phyloP scores from a whole-genome alignment of 1,140 invertebrate genomes.

The Lucilia cuprina region DNA sequence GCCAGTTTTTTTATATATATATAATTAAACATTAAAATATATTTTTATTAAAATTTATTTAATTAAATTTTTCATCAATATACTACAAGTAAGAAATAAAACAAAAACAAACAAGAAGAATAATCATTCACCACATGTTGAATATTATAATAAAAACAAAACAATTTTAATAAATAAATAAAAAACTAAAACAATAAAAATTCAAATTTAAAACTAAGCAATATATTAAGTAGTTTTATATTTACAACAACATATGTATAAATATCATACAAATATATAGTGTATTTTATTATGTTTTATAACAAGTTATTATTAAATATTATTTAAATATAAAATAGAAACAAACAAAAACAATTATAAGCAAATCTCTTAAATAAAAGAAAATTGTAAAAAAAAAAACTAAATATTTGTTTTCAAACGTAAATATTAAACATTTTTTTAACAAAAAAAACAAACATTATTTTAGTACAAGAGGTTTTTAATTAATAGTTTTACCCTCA shows the following conservation, averaged over 20 bases:
- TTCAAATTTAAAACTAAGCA: not conserved
- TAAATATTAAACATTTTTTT: not conserved
- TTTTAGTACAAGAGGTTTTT: not conserved
- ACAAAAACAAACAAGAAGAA: not conserved
- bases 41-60: constrained; percentile 6
- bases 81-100: constrained; percentile 30
- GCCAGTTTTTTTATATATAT: constrained; percentile 16
- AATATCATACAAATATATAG: not conserved
- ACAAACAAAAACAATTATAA: not conserved
- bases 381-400: not conserved
- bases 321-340: not conserved
- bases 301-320: not conserved
- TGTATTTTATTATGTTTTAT: constrained; percentile 1
- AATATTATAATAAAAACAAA: not conserved
- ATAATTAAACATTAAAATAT: not conserved
- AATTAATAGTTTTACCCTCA: not conserved
- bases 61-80: constrained; percentile 15
- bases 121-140: not conserved
- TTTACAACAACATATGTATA: not conserved
- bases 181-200: not conserved
- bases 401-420: not conserved
- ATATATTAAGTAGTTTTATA: not conserved
- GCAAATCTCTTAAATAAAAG: not conserved
- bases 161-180: not conserved
- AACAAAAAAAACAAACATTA: not conserved